These are phyloP conservation scores for Mechanitis mazaeus DNA, from an alignment of 2,888 invertebrate genomes.

Conservation along the genomic window DNA sequence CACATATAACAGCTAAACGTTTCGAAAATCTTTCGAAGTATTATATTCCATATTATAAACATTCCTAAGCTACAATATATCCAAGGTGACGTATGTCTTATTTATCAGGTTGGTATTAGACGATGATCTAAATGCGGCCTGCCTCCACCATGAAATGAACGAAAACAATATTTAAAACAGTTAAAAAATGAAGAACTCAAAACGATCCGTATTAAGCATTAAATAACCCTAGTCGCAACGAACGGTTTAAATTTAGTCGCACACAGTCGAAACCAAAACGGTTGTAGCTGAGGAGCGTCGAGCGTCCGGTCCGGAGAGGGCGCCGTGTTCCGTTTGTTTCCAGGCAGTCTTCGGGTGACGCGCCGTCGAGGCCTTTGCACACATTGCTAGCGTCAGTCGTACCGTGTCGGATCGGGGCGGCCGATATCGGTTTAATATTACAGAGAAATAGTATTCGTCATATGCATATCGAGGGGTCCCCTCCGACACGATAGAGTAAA, in stretches of 20 bases:
- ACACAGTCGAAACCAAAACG: not conserved
- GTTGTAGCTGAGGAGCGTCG: not conserved
- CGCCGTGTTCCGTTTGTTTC: constrained; percentile 37
- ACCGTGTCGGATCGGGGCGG: constrained; percentile 44
- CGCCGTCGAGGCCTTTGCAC: constrained; percentile 64
- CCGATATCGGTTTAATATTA: not conserved
- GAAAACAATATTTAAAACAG: constrained; percentile 28
- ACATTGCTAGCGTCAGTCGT: constrained; percentile 70
- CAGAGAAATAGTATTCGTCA: not conserved
- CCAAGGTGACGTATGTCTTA: constrained; percentile 31
- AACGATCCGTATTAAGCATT: constrained; percentile 20
- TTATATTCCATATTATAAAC: constrained; percentile 25
- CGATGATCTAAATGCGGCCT: constrained; percentile 36
- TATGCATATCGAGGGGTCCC: constrained; percentile 30
- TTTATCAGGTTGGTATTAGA: constrained; percentile 20
- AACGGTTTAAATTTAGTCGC: not conserved
- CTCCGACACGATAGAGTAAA: constrained; percentile 57
- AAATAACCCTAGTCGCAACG: constrained; percentile 14
- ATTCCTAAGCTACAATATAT: constrained; percentile 29
- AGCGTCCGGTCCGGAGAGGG: too few relatives aligned
- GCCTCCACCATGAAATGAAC: constrained; percentile 51
- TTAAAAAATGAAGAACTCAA: constrained; percentile 16
- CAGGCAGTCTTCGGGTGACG: constrained; percentile 65
- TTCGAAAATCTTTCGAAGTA: constrained; percentile 16
- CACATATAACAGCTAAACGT: constrained; percentile 32